Conservation (phyloP, 2,888 invertebrate genomes). For the Lithophane semibrunnea region DNA sequence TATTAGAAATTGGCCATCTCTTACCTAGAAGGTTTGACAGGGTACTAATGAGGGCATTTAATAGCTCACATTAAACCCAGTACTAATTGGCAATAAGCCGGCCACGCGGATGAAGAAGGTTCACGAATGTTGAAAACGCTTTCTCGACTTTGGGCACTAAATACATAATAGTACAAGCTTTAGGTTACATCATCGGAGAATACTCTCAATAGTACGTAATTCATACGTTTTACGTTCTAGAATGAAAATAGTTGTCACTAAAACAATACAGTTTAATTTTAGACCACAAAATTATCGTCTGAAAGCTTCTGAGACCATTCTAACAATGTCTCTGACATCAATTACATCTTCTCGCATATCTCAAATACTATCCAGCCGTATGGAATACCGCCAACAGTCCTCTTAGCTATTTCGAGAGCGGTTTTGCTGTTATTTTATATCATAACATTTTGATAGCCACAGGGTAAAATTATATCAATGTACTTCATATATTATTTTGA, state of each 20-base stretch:
- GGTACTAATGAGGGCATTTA: slow-evolving; percentile 51
- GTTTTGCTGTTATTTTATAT: slow-evolving; percentile 71
- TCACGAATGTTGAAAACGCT: slow-evolving; percentile 34
- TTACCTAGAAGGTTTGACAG: slow-evolving; percentile 22
- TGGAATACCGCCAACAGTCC: slow-evolving; percentile 74
- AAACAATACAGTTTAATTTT: slow-evolving; percentile 50
- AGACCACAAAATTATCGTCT: slow-evolving; percentile 42
- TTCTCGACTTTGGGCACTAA: slow-evolving; percentile 8
- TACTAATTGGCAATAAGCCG: slow-evolving; percentile 53
- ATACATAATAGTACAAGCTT: too few relatives aligned
- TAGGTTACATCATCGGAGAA: slow-evolving; percentile 40
- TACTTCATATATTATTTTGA: slow-evolving; percentile 43
- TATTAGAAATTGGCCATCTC: slow-evolving; percentile 22
- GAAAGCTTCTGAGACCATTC: slow-evolving; percentile 31
- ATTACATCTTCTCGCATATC: slow-evolving; percentile 59
- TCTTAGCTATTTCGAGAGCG: slow-evolving; percentile 72
- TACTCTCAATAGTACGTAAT: slow-evolving; percentile 28
- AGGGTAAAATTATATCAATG: slow-evolving; percentile 39
- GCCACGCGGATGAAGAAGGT: slow-evolving; percentile 23
- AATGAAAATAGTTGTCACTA: slow-evolving; percentile 35
- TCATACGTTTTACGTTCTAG: slow-evolving; percentile 17
- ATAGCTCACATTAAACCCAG: slow-evolving; percentile 41
- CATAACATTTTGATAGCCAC: slow-evolving; percentile 61
- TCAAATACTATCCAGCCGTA: slow-evolving; percentile 62
- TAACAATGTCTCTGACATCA: slow-evolving; percentile 49